Conservation (phyloP, 1,140 invertebrate species). For the Eumeta japonica region DNA sequence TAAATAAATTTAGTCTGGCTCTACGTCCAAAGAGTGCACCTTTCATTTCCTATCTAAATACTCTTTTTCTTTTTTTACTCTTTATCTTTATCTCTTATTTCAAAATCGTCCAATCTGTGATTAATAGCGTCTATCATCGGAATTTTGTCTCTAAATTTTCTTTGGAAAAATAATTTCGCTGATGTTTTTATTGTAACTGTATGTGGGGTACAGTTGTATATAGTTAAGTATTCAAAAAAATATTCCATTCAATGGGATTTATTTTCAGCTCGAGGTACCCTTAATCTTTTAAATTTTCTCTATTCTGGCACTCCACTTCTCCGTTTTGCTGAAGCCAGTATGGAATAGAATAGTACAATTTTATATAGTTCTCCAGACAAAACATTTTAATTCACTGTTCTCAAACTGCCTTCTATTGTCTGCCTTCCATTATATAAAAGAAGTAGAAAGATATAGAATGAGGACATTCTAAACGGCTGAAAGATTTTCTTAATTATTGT, state of each 20-base stretch:
- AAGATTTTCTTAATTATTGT: constrained; percentile 12
- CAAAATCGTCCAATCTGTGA: neutral
- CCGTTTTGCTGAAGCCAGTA: constrained; percentile 21
- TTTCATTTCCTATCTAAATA: constrained; percentile 3
- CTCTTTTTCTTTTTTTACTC: neutral
- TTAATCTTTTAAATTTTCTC: constrained; percentile 10
- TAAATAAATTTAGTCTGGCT: no score
- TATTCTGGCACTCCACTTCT: constrained; percentile 26
- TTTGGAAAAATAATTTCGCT: neutral
- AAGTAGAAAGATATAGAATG: constrained; percentile 4
- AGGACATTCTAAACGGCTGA: constrained; percentile 21
- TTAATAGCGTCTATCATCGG: neutral
- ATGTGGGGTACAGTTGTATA: constrained; percentile 4
- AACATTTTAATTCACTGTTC: constrained; percentile 21
- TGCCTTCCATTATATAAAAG: no score
- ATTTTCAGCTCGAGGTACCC: constrained; percentile 7
- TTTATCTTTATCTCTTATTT: constrained; percentile 4
- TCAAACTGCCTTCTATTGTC: constrained; percentile 18
- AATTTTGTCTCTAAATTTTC: constrained; percentile 2
- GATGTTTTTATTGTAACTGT: constrained; percentile 1
- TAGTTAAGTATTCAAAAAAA: neutral
- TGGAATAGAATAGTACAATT: neutral
- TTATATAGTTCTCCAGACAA: neutral
- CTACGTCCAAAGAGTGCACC: no score
- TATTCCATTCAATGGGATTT: neutral